These are phyloP conservation scores for Anthoptus insignis DNA, from an alignment of 2,888 invertebrate genomes.

Conservation along the genomic window DNA sequence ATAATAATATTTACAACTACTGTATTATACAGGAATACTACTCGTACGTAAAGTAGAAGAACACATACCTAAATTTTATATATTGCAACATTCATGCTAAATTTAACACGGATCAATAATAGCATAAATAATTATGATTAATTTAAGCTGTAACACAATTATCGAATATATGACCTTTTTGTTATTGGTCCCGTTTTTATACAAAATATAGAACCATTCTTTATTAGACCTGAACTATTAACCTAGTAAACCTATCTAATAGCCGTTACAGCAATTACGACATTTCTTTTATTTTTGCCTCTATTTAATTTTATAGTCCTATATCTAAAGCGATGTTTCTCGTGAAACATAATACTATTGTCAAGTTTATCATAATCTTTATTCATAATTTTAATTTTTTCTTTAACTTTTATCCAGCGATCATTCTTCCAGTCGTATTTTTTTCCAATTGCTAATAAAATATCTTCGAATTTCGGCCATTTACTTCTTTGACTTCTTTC, in stretches of 20 bases:
- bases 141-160: conserved; percentile 20
- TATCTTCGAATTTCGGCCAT: conserved; percentile 81
- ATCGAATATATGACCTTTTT: conserved; percentile 33
- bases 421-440: conserved; percentile 83
- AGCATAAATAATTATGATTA: conserved; percentile 31
- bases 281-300: conserved; percentile 76
- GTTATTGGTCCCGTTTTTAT: conserved; percentile 75
- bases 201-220: conserved; percentile 61
- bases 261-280: conserved; percentile 80
- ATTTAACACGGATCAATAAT: conserved; percentile 11
- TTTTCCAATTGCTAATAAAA: conserved; percentile 72
- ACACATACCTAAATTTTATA: conserved; percentile 14
- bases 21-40: background rate
- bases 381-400: conserved; percentile 58
- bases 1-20: conserved; percentile 29
- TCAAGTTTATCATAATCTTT: conserved; percentile 49
- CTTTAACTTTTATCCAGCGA: conserved; percentile 79
- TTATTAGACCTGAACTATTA: conserved; percentile 45
- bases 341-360: conserved; percentile 60
- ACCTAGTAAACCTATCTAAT: conserved; percentile 69
- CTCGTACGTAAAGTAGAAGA: background rate
- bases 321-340: conserved; percentile 78
- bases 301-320: conserved; percentile 76
- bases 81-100: conserved; percentile 17
- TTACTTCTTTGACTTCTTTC: background rate